Conservation (phyloP, 2,113 vertebrate species). For the Mirza zaza region DNA sequence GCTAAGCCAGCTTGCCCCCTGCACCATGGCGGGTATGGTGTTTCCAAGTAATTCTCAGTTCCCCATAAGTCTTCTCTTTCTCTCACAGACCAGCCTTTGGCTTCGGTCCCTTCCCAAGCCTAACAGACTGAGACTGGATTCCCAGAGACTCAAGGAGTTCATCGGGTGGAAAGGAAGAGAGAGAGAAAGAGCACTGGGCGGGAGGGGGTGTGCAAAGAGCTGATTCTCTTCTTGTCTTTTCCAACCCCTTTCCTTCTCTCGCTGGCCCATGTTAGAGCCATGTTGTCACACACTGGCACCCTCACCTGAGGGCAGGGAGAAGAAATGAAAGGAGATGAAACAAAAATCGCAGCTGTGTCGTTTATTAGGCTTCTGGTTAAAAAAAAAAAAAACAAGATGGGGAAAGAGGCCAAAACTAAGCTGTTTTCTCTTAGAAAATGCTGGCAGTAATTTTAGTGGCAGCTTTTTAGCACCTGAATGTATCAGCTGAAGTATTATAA, state of each 20-base stretch:
- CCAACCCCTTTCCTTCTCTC: neutral
- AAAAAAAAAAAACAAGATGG: neutral
- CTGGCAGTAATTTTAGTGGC: neutral
- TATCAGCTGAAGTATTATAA: neutral
- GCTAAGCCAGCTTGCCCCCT: neutral
- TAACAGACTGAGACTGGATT: neutral
- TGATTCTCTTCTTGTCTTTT: neutral
- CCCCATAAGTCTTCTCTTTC: neutral
- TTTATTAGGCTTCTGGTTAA: neutral
- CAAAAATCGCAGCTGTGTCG: neutral
- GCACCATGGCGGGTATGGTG: rapidly evolving
- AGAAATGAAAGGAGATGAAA: neutral
- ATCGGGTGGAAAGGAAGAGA: neutral
- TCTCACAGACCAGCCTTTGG: neutral
- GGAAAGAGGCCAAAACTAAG: neutral
- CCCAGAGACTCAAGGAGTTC: neutral
- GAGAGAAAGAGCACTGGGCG: no score
- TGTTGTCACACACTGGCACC: neutral
- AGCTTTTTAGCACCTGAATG: neutral
- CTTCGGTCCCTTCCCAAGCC: neutral
- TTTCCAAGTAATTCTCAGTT: neutral
- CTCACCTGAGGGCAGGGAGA: neutral
- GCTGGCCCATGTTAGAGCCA: neutral
- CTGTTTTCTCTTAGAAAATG: constrained; percentile 53
- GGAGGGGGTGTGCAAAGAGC: rapidly evolving